phyloP scores from a whole-genome alignment of 2,888 invertebrate genomes.

The Scaptomyza caliginosa region DNA sequence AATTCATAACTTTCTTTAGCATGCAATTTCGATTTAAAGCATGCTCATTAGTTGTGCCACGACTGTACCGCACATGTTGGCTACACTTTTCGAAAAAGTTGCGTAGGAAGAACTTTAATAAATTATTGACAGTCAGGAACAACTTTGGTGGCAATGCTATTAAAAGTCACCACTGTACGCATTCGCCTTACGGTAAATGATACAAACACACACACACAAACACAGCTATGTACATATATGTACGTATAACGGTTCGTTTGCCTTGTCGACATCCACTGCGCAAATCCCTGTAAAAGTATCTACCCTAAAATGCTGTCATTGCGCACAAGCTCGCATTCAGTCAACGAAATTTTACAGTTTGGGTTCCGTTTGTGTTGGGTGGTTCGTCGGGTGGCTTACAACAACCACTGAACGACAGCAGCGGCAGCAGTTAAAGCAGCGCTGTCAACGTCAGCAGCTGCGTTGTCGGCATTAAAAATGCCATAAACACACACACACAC shows the following conservation, averaged over 20 bases:
- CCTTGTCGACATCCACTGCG: slow-evolving; percentile 78
- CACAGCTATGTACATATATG: slow-evolving; percentile 5
- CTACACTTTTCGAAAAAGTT: slow-evolving; percentile 47
- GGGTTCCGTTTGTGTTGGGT: slow-evolving; percentile 23
- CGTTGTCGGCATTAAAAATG: slow-evolving; percentile 71
- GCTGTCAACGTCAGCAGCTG: slow-evolving; percentile 53
- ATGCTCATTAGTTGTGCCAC: slow-evolving; percentile 20
- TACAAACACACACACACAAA: slow-evolving; percentile 18
- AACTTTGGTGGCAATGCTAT: slow-evolving; percentile 28
- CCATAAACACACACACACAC: slow-evolving; percentile 51
- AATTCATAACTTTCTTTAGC: no score
- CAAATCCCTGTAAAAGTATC: slow-evolving; percentile 83
- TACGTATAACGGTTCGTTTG: slow-evolving; percentile 54
- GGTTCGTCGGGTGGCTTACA: slow-evolving; percentile 40
- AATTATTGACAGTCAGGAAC: slow-evolving; percentile 14
- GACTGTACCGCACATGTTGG: slow-evolving; percentile 33
- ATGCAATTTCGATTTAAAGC: no score
- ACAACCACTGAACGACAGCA: slow-evolving; percentile 49
- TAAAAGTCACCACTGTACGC: slow-evolving; percentile 74
- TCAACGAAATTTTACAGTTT: slow-evolving; percentile 50
- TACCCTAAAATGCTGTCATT: slow-evolving; percentile 83
- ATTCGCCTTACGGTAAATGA: slow-evolving; percentile 51
- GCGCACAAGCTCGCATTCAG: slow-evolving; percentile 80
- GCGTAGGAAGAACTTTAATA: neutral
- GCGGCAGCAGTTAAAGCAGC: slow-evolving; percentile 7